These are phyloP conservation scores for Homarus americanus DNA, from an alignment of 1,140 invertebrate genomes.

Conservation along the genomic window DNA sequence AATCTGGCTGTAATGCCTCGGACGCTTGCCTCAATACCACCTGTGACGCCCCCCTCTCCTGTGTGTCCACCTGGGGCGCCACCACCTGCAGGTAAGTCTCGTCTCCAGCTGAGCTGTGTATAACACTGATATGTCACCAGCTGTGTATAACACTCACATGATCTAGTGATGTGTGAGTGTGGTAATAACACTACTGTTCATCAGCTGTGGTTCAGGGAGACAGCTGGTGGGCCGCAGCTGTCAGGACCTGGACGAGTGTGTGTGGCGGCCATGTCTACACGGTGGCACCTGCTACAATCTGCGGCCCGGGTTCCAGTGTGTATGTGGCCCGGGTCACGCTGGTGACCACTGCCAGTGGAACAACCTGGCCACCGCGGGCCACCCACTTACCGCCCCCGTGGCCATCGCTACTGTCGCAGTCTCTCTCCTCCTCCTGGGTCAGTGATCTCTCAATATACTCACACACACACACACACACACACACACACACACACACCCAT, in stretches of 20 bases:
- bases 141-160: no score
- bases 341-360: conserved; percentile 40
- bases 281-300: conserved; percentile 41
- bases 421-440: conserved; percentile 32
- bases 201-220: conserved; percentile 12
- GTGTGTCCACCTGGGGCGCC: conserved; percentile 24
- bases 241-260: conserved; percentile 40
- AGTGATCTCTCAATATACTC: background rate
- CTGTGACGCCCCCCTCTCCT: conserved; percentile 26
- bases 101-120: background rate
- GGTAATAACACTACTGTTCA: no score
- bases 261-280: conserved; percentile 27
- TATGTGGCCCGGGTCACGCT: conserved; percentile 14
- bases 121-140: no score
- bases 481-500: background rate
- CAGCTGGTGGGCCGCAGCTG: conserved; percentile 26
- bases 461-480: background rate
- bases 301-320: conserved; percentile 32
- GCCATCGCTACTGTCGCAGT: conserved; percentile 27
- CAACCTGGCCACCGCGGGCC: background rate
- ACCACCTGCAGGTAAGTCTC: conserved; percentile 53
- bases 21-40: conserved; percentile 37
- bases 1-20: conserved; percentile 14
- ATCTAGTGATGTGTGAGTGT: no score
- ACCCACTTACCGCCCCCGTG: conserved; percentile 11